Evolutionary conservation across 1,140 invertebrate genomes (phyloP).

Genomic region (Bombus confusus): DNA sequence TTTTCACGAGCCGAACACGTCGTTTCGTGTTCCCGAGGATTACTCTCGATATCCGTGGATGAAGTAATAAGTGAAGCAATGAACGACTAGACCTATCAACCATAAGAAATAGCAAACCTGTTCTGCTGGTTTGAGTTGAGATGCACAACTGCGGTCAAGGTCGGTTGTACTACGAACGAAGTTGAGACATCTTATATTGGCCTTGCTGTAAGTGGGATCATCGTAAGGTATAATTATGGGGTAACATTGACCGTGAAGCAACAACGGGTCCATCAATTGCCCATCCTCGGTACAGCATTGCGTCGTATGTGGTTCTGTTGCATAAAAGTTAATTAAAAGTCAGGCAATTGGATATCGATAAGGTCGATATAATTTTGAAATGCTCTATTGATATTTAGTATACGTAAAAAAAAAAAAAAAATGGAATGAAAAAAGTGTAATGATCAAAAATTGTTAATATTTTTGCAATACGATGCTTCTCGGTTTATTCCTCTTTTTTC

Average conservation of each 20-base stretch:
- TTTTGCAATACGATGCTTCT: background rate
- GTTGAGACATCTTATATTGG: conserved; percentile 90
- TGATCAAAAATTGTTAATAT: background rate
- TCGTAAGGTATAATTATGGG: conserved; percentile 92
- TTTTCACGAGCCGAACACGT: background rate
- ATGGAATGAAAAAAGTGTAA: accelerated
- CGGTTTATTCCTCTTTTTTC: background rate
- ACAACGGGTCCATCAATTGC: conserved; percentile 75
- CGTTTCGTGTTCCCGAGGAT: background rate
- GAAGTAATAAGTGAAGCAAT: conserved; percentile 29
- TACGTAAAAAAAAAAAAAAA: too few species aligned
- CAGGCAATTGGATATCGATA: background rate
- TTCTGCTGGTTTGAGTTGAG: conserved; percentile 86
- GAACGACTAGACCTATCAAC: conserved; percentile 4
- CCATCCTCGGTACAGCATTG: conserved; percentile 88
- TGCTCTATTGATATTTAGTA: background rate
- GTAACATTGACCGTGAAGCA: conserved; percentile 85
- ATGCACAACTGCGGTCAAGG: conserved; percentile 86
- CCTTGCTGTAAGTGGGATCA: conserved; percentile 90
- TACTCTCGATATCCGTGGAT: background rate
- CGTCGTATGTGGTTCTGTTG: conserved; percentile 85
- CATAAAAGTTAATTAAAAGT: background rate
- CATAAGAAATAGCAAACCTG: conserved; percentile 82
- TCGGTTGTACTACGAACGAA: conserved; percentile 92
- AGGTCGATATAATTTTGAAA: too few species aligned